Conservation (phyloP, 2,888 invertebrate genomes). For the Meiosimyza decipiens region DNA sequence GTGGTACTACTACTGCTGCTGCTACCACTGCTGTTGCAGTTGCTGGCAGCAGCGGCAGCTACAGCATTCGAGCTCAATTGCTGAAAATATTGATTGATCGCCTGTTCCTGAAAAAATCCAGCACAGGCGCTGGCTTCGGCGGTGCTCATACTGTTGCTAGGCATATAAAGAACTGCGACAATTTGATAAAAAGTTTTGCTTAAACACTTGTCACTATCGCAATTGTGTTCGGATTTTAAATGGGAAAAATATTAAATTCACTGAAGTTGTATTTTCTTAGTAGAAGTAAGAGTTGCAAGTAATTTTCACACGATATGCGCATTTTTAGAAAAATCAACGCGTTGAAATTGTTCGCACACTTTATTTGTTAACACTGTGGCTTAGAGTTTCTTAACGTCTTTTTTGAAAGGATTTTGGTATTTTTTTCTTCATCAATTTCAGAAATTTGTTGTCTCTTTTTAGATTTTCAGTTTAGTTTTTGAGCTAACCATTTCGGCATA, state of each 20-base stretch:
- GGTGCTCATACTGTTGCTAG: constrained; percentile 34
- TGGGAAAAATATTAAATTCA: constrained; percentile 40
- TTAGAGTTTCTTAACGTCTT: neutral
- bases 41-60: constrained; percentile 49
- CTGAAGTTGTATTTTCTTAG: constrained; percentile 41
- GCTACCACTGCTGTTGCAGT: constrained; percentile 31
- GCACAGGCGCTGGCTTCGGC: constrained; percentile 53
- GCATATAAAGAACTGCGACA: neutral
- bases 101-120: constrained; percentile 63
- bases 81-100: constrained; percentile 61
- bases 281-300: constrained; percentile 42
- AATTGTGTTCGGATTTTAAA: constrained; percentile 21
- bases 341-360: neutral
- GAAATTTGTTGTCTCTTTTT: neutral
- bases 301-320: constrained; percentile 39
- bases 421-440: neutral
- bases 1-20: constrained; percentile 37
- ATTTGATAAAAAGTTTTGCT: neutral
- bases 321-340: constrained; percentile 35
- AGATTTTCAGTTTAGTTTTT: neutral
- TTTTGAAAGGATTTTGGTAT: neutral
- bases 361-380: neutral
- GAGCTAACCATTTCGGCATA: neutral
- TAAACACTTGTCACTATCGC: no score
- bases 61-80: constrained; percentile 59